A percentile compares a stretch with the other conserved stretches of the same genome.
phyloP scores from a whole-genome alignment of 2,888 invertebrate species.

The Synanthedon andrenaeformis region DNA sequence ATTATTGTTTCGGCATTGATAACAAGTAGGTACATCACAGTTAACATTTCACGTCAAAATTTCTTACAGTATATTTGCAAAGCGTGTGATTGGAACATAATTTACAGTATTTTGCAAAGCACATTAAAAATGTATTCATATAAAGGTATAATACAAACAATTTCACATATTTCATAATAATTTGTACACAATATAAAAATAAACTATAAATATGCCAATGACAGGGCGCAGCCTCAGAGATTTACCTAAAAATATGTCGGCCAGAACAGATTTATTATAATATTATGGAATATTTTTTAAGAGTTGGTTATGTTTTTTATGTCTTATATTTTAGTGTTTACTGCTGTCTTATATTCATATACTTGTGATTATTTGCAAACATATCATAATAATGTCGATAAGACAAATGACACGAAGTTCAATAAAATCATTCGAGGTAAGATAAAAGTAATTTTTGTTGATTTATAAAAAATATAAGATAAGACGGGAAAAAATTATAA shows the following conservation, averaged over 20 bases:
- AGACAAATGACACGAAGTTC: background rate
- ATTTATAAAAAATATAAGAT: no score
- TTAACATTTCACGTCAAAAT: background rate
- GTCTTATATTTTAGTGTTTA: conserved; percentile 37
- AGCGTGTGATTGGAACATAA: conserved; percentile 47
- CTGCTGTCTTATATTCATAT: conserved; percentile 12
- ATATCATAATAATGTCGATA: no score
- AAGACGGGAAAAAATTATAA: no score
- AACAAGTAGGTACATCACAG: no score
- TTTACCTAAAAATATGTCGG: conserved; percentile 5
- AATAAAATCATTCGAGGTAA: background rate
- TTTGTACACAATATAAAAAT: conserved; percentile 21
- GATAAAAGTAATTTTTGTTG: background rate
- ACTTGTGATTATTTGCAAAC: no score
- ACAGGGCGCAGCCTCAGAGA: conserved; percentile 25
- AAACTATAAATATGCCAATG: conserved; percentile 7
- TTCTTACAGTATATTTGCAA: conserved; percentile 40
- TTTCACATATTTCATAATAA: conserved; percentile 50
- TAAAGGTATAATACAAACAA: conserved; percentile 35
- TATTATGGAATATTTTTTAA: conserved; percentile 33
- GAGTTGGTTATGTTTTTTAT: conserved; percentile 54
- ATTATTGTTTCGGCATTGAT: background rate
- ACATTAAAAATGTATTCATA: conserved; percentile 16
- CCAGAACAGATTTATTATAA: conserved; percentile 1
- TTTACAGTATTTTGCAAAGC: conserved; percentile 28